Base-by-base conservation (phyloP, 2,888 invertebrate genomes). In the Copidosoma aretas region DNA sequence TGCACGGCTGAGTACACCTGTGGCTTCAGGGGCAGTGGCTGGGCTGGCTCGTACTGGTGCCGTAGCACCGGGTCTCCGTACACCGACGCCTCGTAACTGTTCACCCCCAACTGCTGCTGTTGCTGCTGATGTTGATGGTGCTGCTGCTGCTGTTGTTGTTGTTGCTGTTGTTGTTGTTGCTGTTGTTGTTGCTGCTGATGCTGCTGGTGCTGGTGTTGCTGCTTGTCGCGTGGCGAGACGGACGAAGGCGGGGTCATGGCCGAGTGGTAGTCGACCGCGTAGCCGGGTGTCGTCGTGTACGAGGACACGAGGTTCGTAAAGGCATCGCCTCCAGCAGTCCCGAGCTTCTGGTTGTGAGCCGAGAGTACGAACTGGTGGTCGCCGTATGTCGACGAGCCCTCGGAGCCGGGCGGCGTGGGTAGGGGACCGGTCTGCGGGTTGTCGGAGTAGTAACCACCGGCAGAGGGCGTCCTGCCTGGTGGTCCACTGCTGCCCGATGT, bases 241-340 rank as follows among this genome's bases (percentile, higher is more conserved):
- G 97, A 97, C n/a, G 95, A 95, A 62, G 97, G 97, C 63, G 97
- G 97, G 5, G 97, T 97, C 94, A 97, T 97, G 59, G 95, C 94
- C 52, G 94, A 92, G 83, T 96, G 96, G 79, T 94, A 94, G 79
- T 94, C 94, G 73, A 91, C 91, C 52, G 90, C 89, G 76, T 90
- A 90, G 63, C 86, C 85, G 58, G 86, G 85, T 69, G 86, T 84
- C 8, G 17, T 19, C 1, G 85, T 79, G 71, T 88, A 89, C 0
- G 87, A 86, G 14, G 88, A 87, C 15, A 88, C 88, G 56, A 88
- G 83, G 80, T 88, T 85, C 78, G 88, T 85, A 79, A 88, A 87
- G 76, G 90, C 87, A 72, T 88, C 88, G 12, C 85, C 77, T 17
- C 78, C 76, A 2, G 77, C 73, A 46, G 72, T 77, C 63, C 74